Base-by-base conservation (phyloP, 2,888 invertebrate species). In the Plagodis dolabraria region DNA sequence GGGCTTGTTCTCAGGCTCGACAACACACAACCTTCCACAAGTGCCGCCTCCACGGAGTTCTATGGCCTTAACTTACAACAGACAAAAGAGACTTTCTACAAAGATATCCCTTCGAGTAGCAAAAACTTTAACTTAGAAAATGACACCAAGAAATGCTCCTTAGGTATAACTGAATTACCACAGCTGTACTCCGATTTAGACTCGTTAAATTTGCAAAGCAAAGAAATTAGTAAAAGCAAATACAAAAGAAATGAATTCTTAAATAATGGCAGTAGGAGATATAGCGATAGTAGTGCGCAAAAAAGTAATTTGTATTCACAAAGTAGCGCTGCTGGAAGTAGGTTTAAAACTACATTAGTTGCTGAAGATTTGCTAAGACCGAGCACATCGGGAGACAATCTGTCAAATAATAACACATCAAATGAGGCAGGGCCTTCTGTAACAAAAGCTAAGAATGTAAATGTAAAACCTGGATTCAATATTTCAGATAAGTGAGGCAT, bases 281-380 rank as follows among this genome's bases (percentile, higher is more conserved):
- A 84, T 58, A 90, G 89, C 63, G 92, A 92, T 46, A 84, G 89
- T 68, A 84, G 85, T 61, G 85, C 90, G 43, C 86, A 82, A 68
- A 91, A 86, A 66, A 82, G 75, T 66, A 85, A 78, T 63, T 38
- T 73, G 5, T 75, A 60, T 49, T 63, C 79, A 4, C 82, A 82
- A 57, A 67, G 70, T 9, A 58, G 70, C n/a, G 76, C 79, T 7
- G 70, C 77, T 1, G 78, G 80, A 49, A 91, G 85, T 72, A 79
- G 92, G 63, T 92, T 92, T 64, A 92, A 83, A 40, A 92, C 91
- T 0, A 92, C 91, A 0, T 67, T 88, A 52, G 91, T 92, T 5
- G 72, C 82, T 0, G 91, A 92, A 55, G 86, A 90, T 38, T 64
- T 70, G 47, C 70, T 85, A 33, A 74, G 72, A 55, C 77, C 86